These are phyloP conservation scores for Tuberolachnus salignus DNA, from an alignment of 2,888 invertebrate species.

Conservation along the genomic window DNA sequence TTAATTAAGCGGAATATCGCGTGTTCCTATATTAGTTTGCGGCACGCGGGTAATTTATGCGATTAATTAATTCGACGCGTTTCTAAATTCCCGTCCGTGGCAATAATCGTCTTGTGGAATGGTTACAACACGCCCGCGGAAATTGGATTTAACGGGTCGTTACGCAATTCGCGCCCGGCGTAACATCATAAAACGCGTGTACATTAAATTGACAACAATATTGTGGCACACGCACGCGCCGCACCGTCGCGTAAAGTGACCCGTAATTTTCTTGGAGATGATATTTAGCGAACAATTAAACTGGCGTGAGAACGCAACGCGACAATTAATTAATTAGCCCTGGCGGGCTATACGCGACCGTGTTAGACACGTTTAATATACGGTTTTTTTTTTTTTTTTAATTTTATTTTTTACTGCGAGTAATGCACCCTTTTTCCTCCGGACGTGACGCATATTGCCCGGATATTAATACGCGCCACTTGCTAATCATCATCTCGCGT, in stretches of 20 bases:
- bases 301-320: constrained; percentile 48
- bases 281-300: constrained; percentile 50
- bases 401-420: constrained; percentile 36
- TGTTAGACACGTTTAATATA: neutral
- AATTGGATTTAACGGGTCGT: neutral
- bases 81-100: too few relatives aligned
- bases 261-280: constrained; percentile 45
- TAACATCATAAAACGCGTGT: constrained; percentile 1
- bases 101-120: too few relatives aligned
- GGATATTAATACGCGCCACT: constrained; percentile 33
- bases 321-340: constrained; percentile 52
- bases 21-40: too few relatives aligned
- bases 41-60: too few relatives aligned
- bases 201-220: neutral
- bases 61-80: too few relatives aligned
- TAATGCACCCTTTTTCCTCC: constrained; percentile 52
- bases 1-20: too few relatives aligned
- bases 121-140: too few relatives aligned
- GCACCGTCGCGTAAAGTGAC: constrained; percentile 14
- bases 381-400: too few relatives aligned
- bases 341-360: neutral
- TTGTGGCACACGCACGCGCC: neutral
- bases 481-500: constrained; percentile 14
- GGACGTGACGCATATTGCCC: constrained; percentile 51
- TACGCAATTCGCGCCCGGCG: constrained; percentile 1